Conservation (phyloP, 2,888 invertebrate genomes). For the Trypoxylon attenuatum region DNA sequence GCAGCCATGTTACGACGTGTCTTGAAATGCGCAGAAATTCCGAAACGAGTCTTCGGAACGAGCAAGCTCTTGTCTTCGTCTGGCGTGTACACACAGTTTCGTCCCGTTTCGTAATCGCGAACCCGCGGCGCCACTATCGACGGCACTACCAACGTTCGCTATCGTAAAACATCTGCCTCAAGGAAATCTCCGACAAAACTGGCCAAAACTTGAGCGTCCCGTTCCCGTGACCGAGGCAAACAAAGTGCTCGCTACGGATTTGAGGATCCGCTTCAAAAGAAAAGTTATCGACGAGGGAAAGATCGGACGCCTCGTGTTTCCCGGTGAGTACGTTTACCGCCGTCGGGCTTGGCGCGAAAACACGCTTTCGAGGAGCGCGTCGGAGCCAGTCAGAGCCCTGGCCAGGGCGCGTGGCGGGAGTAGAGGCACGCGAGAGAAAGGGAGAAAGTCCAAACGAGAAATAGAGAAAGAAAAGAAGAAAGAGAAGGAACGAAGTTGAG, state of each 20-base stretch:
- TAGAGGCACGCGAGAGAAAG: background rate
- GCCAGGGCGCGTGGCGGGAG: slow-evolving; percentile 16
- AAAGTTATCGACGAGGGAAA: background rate
- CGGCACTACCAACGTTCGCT: slow-evolving; percentile 53
- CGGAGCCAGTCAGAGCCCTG: slow-evolving; percentile 14
- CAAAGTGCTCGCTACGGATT: too few species aligned
- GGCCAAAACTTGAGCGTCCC: background rate
- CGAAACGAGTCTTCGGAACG: slow-evolving; percentile 18
- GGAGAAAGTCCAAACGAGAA: background rate
- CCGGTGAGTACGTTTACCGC: background rate
- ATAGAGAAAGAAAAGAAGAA: slow-evolving; percentile 20
- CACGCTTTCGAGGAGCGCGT: slow-evolving; percentile 46
- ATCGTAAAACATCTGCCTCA: slow-evolving; percentile 51
- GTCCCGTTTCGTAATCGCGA: slow-evolving; percentile 40
- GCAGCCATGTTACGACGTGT: slow-evolving; percentile 19
- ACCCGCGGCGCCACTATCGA: slow-evolving; percentile 47
- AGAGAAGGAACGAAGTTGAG: background rate
- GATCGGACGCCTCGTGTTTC: background rate
- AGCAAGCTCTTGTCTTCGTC: slow-evolving; percentile 22
- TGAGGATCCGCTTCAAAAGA: too few species aligned
- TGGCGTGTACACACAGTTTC: slow-evolving; percentile 31
- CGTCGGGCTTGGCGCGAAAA: slow-evolving; percentile 46
- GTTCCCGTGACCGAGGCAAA: background rate
- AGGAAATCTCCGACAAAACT: slow-evolving; percentile 13
- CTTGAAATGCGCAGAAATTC: slow-evolving; percentile 37